phyloP scores from a whole-genome alignment of 2,888 invertebrate species.

The Metacarcinus magister region DNA sequence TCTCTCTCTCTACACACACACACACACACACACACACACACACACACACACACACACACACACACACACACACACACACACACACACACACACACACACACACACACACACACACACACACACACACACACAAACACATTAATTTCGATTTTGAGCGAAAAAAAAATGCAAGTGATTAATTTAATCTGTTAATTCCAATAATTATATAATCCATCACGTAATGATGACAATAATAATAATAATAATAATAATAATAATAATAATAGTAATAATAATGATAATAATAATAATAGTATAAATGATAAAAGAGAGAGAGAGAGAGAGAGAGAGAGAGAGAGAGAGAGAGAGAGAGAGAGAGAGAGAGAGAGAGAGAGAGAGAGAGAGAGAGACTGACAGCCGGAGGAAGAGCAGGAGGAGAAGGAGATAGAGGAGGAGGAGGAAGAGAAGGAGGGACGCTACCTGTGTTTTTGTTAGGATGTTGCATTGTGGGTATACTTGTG shows the following conservation, averaged over 20 bases:
- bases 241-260: slow-evolving; percentile 1
- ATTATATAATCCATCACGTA: neutral
- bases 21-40: too few species aligned
- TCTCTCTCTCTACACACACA: too few species aligned
- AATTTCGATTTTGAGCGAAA: neutral
- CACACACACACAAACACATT: neutral
- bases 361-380: neutral
- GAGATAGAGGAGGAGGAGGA: slow-evolving; percentile 28
- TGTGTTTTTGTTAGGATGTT: neutral
- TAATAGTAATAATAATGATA: neutral
- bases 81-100: too few species aligned
- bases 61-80: too few species aligned
- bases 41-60: neutral
- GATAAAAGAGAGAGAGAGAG: slow-evolving; percentile 40
- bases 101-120: too few species aligned
- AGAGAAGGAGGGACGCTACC: slow-evolving; percentile 43
- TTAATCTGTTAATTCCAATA: neutral
- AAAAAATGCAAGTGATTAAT: neutral
- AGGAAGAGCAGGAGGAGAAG: slow-evolving; percentile 46
- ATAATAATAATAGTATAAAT: neutral
- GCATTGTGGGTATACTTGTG: slow-evolving; percentile 34
- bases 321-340: slow-evolving; percentile 31
- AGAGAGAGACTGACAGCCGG: neutral
- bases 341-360: slow-evolving; percentile 28
- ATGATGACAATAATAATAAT: neutral